These are phyloP conservation scores for Neomonachus schauinslandi DNA, from an alignment of 2,113 vertebrate genomes.

Conservation along the genomic window DNA sequence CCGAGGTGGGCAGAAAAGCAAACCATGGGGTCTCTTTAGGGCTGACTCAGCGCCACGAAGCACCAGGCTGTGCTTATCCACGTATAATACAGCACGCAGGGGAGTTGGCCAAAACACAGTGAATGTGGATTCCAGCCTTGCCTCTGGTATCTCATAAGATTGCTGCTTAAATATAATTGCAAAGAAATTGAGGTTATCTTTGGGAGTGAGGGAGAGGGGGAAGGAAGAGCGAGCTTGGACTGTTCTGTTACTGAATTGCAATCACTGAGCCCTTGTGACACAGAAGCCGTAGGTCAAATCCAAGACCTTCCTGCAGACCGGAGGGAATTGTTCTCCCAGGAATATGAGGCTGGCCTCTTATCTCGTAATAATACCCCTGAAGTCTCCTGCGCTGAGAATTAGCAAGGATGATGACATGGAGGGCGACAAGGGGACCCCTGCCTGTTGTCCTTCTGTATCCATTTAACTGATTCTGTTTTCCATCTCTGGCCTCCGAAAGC, in stretches of 20 bases:
- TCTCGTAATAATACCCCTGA: neutral
- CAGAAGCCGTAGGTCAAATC: neutral
- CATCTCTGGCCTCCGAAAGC: neutral
- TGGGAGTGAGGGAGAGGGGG: neutral
- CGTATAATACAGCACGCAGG: accelerated
- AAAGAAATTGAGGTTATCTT: neutral
- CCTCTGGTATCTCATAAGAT: neutral
- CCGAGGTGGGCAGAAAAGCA: accelerated
- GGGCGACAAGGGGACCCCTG: accelerated
- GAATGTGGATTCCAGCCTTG: neutral
- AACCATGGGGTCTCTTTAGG: accelerated
- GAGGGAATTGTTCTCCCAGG: neutral
- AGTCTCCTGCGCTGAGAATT: neutral
- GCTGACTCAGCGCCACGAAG: accelerated
- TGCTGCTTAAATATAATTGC: neutral
- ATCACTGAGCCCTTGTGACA: neutral
- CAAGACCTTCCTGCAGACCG: conserved; percentile 47
- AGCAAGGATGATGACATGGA: neutral
- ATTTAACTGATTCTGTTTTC: neutral
- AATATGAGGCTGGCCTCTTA: neutral
- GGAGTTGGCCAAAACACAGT: neutral
- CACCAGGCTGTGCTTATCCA: accelerated
- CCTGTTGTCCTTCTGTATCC: accelerated
- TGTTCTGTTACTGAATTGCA: neutral
- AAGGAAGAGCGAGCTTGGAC: neutral